Percentiles rank a stretch among this genome's conserved stretches.
Conservation (phyloP, 2,113 vertebrate species). For the Dendrocopos noguchii region DNA sequence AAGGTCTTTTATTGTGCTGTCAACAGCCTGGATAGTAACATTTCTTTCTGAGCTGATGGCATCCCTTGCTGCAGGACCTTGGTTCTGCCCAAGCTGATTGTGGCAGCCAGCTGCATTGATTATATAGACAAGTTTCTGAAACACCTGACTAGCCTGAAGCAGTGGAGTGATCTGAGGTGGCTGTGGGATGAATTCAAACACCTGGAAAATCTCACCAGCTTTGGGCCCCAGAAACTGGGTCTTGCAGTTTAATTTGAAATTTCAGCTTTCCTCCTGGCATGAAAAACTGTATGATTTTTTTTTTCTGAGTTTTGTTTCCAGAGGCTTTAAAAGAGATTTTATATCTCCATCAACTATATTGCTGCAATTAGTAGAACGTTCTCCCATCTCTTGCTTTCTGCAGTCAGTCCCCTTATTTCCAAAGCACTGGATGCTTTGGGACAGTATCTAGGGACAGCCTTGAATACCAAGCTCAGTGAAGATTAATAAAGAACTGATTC, state of each 20-base stretch:
- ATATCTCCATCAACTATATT: neutral
- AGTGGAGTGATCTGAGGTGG: neutral
- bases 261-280: neutral
- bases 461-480: neutral
- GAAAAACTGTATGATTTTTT: neutral
- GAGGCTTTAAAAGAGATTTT: neutral
- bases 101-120: neutral
- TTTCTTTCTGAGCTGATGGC: neutral
- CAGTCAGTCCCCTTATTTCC: neutral
- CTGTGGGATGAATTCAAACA: neutral
- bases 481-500: neutral
- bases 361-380: neutral
- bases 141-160: neutral
- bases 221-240: neutral
- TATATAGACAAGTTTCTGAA: neutral
- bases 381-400: neutral
- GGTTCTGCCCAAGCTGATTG: neutral
- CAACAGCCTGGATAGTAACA: neutral
- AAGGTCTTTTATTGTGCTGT: neutral
- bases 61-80: neutral
- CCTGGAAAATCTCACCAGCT: neutral
- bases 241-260: neutral
- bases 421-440: neutral
- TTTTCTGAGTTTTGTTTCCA: neutral
- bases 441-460: neutral